Evolutionary conservation across 2,797 vertebrate species (phyloP).

Genomic region (Cuculus canorus): DNA sequence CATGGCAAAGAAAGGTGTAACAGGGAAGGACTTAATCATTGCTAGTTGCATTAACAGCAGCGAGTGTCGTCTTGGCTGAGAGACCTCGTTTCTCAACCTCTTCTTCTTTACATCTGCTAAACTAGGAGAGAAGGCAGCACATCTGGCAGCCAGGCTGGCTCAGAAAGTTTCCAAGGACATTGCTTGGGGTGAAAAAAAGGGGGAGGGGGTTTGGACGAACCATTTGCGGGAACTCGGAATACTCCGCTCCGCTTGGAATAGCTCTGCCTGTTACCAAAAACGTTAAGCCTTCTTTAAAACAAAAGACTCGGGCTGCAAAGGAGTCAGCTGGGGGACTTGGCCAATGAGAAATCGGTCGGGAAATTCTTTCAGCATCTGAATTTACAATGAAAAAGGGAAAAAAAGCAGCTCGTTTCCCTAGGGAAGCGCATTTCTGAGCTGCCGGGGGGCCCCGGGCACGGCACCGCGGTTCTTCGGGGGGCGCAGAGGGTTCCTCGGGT

Average conservation of each 20-base stretch:
- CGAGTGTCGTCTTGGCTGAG: neutral
- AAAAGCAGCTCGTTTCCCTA: neutral
- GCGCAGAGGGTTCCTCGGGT: too few species aligned
- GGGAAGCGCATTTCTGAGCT: neutral
- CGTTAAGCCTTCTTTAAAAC: neutral
- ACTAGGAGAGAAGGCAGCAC: neutral
- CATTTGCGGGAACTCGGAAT: neutral
- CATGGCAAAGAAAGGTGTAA: neutral
- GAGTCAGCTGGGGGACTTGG: neutral
- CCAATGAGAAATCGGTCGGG: neutral
- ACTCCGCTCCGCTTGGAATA: neutral
- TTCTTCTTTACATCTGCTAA: neutral
- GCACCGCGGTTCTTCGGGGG: too few species aligned
- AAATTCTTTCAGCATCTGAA: neutral
- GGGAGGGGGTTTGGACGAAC: neutral
- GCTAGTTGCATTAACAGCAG: neutral
- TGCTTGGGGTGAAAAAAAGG: neutral
- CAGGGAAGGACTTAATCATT: neutral
- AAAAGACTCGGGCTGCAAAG: neutral
- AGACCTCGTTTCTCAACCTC: neutral
- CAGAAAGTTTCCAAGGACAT: slow-evolving; percentile 1
- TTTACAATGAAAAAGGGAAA: neutral
- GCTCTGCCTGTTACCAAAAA: neutral
- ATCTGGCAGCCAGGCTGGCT: neutral
- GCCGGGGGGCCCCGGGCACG: too few species aligned